phyloP scores from a whole-genome alignment of 2,888 invertebrate species.

The Crematogaster levior region DNA sequence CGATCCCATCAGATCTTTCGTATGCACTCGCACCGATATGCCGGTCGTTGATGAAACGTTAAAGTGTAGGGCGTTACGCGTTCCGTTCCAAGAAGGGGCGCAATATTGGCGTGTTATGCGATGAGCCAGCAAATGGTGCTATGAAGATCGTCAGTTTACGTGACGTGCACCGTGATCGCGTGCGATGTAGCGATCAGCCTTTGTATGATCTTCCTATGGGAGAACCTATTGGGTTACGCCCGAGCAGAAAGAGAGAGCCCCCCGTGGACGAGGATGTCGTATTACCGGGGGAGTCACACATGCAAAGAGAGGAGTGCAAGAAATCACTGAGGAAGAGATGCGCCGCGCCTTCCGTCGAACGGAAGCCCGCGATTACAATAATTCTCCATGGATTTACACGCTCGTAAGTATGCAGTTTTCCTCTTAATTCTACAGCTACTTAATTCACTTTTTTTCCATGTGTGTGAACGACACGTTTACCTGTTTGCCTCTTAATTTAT shows the following conservation, averaged over 20 bases:
- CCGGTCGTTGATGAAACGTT: slow-evolving; percentile 47
- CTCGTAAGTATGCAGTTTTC: neutral
- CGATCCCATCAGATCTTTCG: slow-evolving; percentile 5
- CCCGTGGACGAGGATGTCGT: slow-evolving; percentile 62
- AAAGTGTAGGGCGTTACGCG: slow-evolving; percentile 50
- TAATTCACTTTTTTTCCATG: slow-evolving; percentile 6
- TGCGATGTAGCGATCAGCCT: slow-evolving; percentile 85
- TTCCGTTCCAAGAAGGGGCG: slow-evolving; percentile 51
- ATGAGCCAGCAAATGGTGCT: slow-evolving; percentile 78
- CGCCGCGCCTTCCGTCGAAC: slow-evolving; percentile 22
- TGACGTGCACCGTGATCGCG: slow-evolving; percentile 84
- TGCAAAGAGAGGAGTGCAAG: slow-evolving; percentile 44
- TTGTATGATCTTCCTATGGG: slow-evolving; percentile 84
- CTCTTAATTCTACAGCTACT: neutral
- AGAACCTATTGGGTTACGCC: slow-evolving; percentile 83
- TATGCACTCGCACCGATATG: slow-evolving; percentile 1
- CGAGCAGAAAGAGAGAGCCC: slow-evolving; percentile 44
- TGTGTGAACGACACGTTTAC: neutral
- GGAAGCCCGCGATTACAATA: slow-evolving; percentile 76
- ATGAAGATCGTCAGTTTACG: slow-evolving; percentile 83
- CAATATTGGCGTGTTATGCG: slow-evolving; percentile 68
- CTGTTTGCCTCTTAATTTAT: neutral
- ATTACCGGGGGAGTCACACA: slow-evolving; percentile 50
- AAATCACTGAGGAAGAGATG: slow-evolving; percentile 40
- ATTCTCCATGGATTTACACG: slow-evolving; percentile 40